Conservation (phyloP, 2,888 invertebrate species). For the Plebejus argus region DNA sequence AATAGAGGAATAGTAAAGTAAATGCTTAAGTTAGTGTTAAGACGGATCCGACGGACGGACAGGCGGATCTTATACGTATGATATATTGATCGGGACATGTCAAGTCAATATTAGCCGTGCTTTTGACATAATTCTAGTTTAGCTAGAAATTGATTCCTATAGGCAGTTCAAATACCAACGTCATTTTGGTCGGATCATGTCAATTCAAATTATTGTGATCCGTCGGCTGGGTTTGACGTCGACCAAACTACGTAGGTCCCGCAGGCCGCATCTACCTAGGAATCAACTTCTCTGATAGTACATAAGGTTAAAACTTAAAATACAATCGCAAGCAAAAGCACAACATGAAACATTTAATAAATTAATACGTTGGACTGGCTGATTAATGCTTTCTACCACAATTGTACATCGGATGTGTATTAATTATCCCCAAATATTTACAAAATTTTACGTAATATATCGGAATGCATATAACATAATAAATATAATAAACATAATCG, state of each 20-base stretch:
- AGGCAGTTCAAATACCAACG: too few species aligned
- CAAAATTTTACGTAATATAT: conserved; percentile 1
- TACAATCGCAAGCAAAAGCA: background rate
- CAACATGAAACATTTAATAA: background rate
- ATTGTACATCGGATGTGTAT: background rate
- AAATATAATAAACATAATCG: background rate
- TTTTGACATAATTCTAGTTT: too few species aligned
- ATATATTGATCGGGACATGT: too few species aligned
- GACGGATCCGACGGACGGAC: too few species aligned
- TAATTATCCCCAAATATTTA: conserved; percentile 1
- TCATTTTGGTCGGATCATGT: too few species aligned
- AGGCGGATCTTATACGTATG: too few species aligned
- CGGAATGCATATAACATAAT: background rate
- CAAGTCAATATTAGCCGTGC: too few species aligned
- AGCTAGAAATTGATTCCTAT: too few species aligned
- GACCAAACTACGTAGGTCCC: background rate
- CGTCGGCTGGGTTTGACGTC: too few species aligned
- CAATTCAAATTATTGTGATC: too few species aligned
- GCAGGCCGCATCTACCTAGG: background rate
- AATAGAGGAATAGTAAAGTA: too few species aligned
- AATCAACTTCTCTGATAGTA: background rate
- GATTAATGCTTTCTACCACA: background rate
- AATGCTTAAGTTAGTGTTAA: too few species aligned
- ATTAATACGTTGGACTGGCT: background rate
- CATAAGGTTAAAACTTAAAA: background rate